Conservation (phyloP, 2,113 vertebrate genomes). For the Grus americana region DNA sequence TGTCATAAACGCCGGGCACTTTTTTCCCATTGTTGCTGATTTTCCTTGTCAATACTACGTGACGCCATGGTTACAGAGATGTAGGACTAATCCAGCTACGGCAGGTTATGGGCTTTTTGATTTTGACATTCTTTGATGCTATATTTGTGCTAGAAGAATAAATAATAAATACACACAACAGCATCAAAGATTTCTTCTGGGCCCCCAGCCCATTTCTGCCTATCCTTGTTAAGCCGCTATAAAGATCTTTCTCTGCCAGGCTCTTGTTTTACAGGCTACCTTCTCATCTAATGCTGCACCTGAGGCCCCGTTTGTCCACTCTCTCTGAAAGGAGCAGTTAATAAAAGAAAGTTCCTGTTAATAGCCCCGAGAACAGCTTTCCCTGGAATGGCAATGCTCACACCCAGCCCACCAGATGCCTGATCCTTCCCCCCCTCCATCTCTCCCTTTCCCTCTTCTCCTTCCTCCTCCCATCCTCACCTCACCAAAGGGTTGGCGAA, state of each 20-base stretch:
- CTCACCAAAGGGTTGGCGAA: background rate
- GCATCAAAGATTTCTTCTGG: background rate
- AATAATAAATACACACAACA: slow-evolving; percentile 45
- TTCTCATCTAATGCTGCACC: background rate
- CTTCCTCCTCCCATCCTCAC: background rate
- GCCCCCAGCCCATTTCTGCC: slow-evolving; percentile 1
- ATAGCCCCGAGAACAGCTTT: background rate
- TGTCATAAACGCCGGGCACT: background rate
- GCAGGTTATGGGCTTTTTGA: background rate
- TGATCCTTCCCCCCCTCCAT: background rate
- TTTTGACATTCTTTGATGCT: slow-evolving; percentile 29
- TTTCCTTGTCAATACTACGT: background rate
- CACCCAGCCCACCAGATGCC: background rate
- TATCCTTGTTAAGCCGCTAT: background rate
- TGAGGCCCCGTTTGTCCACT: background rate
- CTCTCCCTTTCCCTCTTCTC: background rate
- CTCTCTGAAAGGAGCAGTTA: background rate
- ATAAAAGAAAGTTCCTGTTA: background rate
- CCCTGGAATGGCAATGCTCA: background rate
- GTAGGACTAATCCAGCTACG: background rate
- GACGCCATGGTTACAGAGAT: background rate
- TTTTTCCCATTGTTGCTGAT: background rate
- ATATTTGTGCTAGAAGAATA: slow-evolving; percentile 39
- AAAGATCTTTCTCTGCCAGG: background rate
- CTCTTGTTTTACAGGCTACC: background rate